Base-by-base conservation (phyloP, 2,113 vertebrate genomes). In the Poeciliopsis turrubarensis region DNA sequence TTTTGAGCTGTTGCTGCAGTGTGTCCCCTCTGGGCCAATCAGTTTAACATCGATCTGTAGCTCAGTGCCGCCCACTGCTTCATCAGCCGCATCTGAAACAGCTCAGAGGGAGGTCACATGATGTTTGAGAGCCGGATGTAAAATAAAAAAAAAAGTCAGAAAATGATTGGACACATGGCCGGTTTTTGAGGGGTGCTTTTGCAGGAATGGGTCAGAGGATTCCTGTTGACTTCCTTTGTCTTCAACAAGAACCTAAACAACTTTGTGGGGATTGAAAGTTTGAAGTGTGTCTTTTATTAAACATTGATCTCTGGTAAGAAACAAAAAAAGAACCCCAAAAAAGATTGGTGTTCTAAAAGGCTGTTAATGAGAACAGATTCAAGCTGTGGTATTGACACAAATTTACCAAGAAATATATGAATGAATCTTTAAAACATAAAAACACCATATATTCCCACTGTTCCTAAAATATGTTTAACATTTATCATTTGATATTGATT, bases 1-100 rank as follows among this genome's bases (percentile, higher is more conserved):
- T 71, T 57, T n/a, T 60, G 54, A 71, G 73, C 75, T 17, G 51
- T 68, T 54, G 29, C 77, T 57, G 70, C 77, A 65, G 77, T 68
- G 62, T 27, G 44, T 61, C 54, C 70, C 65, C 70, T 72, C 51
- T 5, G 51, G 81, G 75, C 69, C 72, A 70, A 83, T 80, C 77
- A 2, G 84, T 68, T 0, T 69, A 77, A 63, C 72, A 74, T 60
- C 32, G 29, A 86, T 68, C 80, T 37, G 67, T 1, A 57, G 73
- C 25, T 62, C 34, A 3, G 80, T 32, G 47, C 73, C 37, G 67
- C 77, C 77, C 73, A n/a, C 75, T 3, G 65, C 72, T 73, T 68
- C 67, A 15, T 73, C 60, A n/a, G 70, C 70, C 4, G 73, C 57
- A 10, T 26, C 65, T 0, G 0, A 63, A 51, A 12, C n/a, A 0